Percentiles rank a stretch among this genome's conserved stretches.
phyloP scores from a whole-genome alignment of 2,797 vertebrate genomes.

The Leucoraja ocellata region DNA sequence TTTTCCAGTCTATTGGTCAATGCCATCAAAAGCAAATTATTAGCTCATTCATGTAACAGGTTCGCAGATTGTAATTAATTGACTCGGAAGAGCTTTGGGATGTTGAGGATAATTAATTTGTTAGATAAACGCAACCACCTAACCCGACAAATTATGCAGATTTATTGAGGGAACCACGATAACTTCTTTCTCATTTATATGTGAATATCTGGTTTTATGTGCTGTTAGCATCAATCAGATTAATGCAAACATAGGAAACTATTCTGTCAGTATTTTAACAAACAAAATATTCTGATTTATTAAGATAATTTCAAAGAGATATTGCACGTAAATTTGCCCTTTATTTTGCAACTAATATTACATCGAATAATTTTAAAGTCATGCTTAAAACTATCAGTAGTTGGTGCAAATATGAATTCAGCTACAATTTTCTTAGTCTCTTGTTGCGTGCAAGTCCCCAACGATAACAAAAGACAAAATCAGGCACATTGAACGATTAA shows the following conservation, averaged over 20 bases:
- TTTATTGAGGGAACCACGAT: background rate
- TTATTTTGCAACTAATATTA: background rate
- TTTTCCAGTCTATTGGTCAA: background rate
- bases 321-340: background rate
- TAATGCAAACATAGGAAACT: background rate
- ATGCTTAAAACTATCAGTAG: background rate
- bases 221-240: background rate
- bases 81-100: background rate
- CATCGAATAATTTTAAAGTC: background rate
- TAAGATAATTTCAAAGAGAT: background rate
- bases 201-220: background rate
- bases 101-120: background rate
- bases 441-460: background rate
- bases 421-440: background rate
- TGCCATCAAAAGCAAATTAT: background rate
- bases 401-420: too few species aligned
- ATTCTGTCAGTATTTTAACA: background rate
- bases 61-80: background rate
- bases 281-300: background rate
- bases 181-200: background rate
- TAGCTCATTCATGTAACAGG: background rate
- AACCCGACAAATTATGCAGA: background rate
- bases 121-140: background rate
- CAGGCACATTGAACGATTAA: background rate
- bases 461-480: background rate